phyloP scores from a whole-genome alignment of 2,113 vertebrate genomes.

The Vidua macroura region DNA sequence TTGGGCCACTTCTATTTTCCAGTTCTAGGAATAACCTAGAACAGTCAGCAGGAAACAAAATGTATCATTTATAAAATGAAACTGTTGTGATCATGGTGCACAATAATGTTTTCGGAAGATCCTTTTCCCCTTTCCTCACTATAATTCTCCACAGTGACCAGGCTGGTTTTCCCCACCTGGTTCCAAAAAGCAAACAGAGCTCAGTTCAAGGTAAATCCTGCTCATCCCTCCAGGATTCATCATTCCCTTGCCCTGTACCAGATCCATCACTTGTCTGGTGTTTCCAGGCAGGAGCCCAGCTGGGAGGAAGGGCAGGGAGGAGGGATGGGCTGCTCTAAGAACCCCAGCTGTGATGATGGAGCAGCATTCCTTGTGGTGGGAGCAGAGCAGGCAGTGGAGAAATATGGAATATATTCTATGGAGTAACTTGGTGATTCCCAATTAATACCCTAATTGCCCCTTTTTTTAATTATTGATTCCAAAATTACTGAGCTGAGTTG shows the following conservation, averaged over 20 bases:
- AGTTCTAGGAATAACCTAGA: neutral
- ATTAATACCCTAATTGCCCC: conserved; percentile 25
- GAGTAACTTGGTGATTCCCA: neutral
- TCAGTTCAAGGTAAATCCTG: neutral
- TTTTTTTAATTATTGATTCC: conserved; percentile 21
- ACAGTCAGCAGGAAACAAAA: neutral
- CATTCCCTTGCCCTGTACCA: neutral
- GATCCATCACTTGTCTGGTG: neutral
- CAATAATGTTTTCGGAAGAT: neutral
- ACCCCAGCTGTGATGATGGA: neutral
- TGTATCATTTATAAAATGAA: neutral
- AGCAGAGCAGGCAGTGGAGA: neutral
- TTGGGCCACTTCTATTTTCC: neutral
- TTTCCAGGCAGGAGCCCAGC: neutral
- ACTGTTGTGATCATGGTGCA: neutral
- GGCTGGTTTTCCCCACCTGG: neutral
- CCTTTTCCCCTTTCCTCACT: neutral
- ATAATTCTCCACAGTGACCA: neutral
- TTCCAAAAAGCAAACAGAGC: neutral
- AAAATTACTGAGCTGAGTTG: neutral
- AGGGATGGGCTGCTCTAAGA: neutral
- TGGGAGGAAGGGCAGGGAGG: neutral
- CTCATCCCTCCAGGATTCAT: neutral
- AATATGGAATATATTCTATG: neutral
- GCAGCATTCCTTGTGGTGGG: neutral